Evolutionary conservation across 2,113 vertebrate genomes (phyloP), one percentile per base, ranked within the genome.

Genomic region (Rhinichthys klamathensis): DNA sequence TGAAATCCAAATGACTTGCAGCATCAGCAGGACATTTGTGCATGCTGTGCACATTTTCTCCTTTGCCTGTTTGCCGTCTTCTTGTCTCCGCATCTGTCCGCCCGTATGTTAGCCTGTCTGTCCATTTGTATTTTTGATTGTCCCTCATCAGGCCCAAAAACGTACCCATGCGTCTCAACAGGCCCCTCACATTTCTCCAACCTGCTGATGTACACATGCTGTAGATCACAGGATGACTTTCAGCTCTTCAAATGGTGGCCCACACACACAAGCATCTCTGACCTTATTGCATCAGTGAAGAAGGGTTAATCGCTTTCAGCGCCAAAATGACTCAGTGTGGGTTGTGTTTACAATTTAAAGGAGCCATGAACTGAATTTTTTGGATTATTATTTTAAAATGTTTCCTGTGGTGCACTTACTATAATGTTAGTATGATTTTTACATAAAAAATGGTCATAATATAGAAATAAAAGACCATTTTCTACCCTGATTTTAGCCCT

Each of bases 211-310:
- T 90, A 60, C 88, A 91, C 61, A 69, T 90, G 87, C 88, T 87
- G 84, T 91, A 84, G 80, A 90, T 89, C 91, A 91, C 87, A 91
- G 93, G 93, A 95, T 91, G 92, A 92, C 94, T 96, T 96, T 95
- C 94, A 96, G 94, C 95, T 97, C 93, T 93, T 82, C 21, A 67
- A 70, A 85, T 51, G 35, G 44, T 30, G 82, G 84, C 9, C 23
- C 56, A 88, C 18, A 46, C 41, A 30, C 35, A 78, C 41, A 74
- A 44, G 23, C 72, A 74, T 27, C 72, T 74, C 72, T 74, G 72
- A 74, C 41, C 72, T 74, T 74, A 74, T 49, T 73, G 18, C 67
- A 38, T 70, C 21, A 41, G 67, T 11, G 32, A 70, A 70, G 35
- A 41, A 70, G 11, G 15, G 0, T 41, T 70, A 70, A 70, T 23